Evolutionary conservation across 2,797 vertebrate species (phyloP).

Genomic region (Pterois miles): DNA sequence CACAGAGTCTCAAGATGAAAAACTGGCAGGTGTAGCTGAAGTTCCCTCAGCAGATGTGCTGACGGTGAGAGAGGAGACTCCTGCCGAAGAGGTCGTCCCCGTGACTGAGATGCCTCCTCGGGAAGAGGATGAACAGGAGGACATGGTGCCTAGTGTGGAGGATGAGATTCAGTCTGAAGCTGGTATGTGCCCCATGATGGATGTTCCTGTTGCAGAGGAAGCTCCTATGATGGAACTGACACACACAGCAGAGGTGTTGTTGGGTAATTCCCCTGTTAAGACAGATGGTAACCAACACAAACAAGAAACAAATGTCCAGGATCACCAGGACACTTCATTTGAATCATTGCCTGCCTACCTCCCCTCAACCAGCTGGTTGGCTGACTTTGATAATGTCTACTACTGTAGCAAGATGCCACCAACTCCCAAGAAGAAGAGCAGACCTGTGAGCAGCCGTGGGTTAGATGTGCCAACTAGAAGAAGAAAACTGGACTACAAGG

Average conservation of each 20-base stretch:
- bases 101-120: constrained; percentile 8
- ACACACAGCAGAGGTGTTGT: background rate
- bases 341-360: constrained; percentile 79
- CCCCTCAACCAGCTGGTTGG: constrained; percentile 77
- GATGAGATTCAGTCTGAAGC: constrained; percentile 7
- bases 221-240: background rate
- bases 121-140: constrained; percentile 21
- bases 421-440: constrained; percentile 55
- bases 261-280: constrained; percentile 7
- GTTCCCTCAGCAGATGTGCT: background rate
- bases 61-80: background rate
- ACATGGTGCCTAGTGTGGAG: background rate
- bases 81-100: constrained; percentile 11
- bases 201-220: background rate
- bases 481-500: constrained; percentile 55
- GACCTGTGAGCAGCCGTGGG: background rate
- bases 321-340: constrained; percentile 69
- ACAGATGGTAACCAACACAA: constrained; percentile 11
- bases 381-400: constrained; percentile 73
- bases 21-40: constrained; percentile 12
- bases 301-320: constrained; percentile 11
- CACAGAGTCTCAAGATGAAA: constrained; percentile 29
- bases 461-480: constrained; percentile 46
- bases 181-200: background rate
- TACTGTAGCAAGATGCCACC: constrained; percentile 60